These are phyloP conservation scores for Dendrocincla tyrannina DNA, from an alignment of 2,797 vertebrate species.

Conservation along the genomic window DNA sequence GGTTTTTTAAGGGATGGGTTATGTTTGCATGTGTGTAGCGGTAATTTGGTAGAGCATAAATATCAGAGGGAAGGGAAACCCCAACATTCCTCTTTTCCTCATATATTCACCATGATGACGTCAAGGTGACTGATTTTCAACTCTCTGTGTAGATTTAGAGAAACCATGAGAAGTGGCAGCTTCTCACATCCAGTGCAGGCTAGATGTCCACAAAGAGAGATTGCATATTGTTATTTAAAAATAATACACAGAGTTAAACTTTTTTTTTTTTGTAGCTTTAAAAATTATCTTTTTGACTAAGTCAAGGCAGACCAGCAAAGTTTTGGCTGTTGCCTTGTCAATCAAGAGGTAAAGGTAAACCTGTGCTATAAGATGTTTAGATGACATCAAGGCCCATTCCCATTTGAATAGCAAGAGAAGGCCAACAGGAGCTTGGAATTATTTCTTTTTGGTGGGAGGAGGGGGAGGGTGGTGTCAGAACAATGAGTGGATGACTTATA, in stretches of 20 bases:
- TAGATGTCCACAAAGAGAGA: neutral
- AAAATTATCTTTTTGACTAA: neutral
- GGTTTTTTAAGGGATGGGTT: neutral
- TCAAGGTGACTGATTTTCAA: neutral
- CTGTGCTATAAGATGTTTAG: neutral
- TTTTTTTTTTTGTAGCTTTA: neutral
- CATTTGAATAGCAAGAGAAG: neutral
- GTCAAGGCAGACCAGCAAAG: neutral
- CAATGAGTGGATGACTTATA: neutral
- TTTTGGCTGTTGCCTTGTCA: neutral
- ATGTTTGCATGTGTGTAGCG: neutral
- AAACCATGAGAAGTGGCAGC: neutral
- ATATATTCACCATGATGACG: neutral
- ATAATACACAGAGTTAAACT: neutral
- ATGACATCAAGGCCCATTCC: neutral
- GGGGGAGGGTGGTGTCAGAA: neutral
- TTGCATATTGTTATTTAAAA: neutral
- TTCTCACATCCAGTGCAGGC: neutral
- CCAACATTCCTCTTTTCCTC: neutral
- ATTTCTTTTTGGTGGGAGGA: neutral
- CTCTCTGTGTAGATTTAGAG: neutral
- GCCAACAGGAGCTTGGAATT: neutral
- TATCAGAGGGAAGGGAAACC: neutral
- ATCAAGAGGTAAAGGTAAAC: neutral
- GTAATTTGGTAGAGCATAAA: neutral